phyloP scores from a whole-genome alignment of 2,888 invertebrate species.

The Drosophila conformis region DNA sequence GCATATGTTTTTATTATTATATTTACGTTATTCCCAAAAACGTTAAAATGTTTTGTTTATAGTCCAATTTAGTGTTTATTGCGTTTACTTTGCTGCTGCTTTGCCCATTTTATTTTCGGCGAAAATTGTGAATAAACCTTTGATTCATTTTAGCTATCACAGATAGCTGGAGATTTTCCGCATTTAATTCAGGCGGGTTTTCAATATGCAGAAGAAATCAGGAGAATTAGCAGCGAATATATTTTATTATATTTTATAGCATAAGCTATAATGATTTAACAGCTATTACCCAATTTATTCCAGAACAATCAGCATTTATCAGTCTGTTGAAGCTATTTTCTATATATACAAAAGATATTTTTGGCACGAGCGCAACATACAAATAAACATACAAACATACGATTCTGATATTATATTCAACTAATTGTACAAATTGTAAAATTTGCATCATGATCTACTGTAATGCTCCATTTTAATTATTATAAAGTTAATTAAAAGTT shows the following conservation, averaged over 20 bases:
- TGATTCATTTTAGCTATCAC: constrained; percentile 41
- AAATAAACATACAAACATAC: neutral
- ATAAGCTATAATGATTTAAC: neutral
- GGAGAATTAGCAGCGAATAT: too few species aligned
- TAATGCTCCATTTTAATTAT: neutral
- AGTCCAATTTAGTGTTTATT: constrained; percentile 50
- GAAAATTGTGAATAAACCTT: constrained; percentile 26
- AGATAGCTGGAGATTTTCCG: neutral
- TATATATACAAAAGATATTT: neutral
- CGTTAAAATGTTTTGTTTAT: constrained; percentile 51
- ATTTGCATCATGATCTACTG: neutral
- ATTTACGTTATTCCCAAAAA: constrained; percentile 57
- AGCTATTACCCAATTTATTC: neutral
- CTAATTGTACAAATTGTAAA: neutral
- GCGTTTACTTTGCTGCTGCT: constrained; percentile 24
- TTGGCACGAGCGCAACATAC: neutral
- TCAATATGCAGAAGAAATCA: neutral
- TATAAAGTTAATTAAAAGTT: neutral
- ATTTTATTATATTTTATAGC: too few species aligned
- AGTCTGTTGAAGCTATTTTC: neutral
- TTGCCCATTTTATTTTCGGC: constrained; percentile 5
- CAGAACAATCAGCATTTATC: neutral
- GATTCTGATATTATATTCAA: neutral
- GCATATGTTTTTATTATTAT: constrained; percentile 16
- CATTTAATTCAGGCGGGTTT: neutral